Percentiles rank a stretch among this genome's conserved stretches.
Evolutionary conservation across 2,113 vertebrate species (phyloP).

Genomic region (Rhinoderma darwinii): DNA sequence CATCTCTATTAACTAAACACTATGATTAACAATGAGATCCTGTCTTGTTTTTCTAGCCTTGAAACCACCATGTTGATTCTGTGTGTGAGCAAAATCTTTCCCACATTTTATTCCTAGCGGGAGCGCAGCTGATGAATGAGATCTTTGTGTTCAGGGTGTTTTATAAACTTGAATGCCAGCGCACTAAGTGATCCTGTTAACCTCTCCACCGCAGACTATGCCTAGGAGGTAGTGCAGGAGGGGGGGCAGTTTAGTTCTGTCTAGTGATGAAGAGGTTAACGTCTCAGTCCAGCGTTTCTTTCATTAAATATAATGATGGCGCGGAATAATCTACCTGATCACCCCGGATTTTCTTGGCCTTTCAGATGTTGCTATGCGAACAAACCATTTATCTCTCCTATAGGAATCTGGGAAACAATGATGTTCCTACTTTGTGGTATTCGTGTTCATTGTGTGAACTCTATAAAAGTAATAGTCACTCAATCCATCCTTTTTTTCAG

Average conservation of each 20-base stretch:
- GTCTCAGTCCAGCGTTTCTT: not conserved
- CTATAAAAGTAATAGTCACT: not conserved
- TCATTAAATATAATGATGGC: conserved; percentile 20
- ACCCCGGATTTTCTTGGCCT: conserved; percentile 17
- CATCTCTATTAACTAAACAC: not conserved
- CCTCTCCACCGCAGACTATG: not conserved
- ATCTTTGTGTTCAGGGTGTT: conserved; percentile 39
- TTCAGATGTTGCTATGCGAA: conserved; percentile 45
- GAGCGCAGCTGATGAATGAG: conserved; percentile 47
- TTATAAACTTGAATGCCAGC: conserved; percentile 34
- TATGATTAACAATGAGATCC: conserved; percentile 14
- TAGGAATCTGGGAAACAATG: conserved; percentile 30
- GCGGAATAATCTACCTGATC: conserved; percentile 43
- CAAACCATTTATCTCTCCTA: not conserved
- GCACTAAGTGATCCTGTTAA: conserved; percentile 32
- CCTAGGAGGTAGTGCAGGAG: not conserved
- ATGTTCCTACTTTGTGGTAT: not conserved
- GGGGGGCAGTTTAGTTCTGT: not conserved
- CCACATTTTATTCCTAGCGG: conserved; percentile 50
- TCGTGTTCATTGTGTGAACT: not conserved
- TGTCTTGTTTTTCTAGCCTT: conserved; percentile 26
- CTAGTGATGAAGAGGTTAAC: conserved; percentile 18
- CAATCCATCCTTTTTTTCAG: not conserved
- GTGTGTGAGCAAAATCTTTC: conserved; percentile 25
- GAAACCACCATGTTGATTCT: not conserved